Evolutionary conservation across 2,888 invertebrate species (phyloP), one percentile per base, ranked within the genome.

Genomic region (Acrobasis consociella): DNA sequence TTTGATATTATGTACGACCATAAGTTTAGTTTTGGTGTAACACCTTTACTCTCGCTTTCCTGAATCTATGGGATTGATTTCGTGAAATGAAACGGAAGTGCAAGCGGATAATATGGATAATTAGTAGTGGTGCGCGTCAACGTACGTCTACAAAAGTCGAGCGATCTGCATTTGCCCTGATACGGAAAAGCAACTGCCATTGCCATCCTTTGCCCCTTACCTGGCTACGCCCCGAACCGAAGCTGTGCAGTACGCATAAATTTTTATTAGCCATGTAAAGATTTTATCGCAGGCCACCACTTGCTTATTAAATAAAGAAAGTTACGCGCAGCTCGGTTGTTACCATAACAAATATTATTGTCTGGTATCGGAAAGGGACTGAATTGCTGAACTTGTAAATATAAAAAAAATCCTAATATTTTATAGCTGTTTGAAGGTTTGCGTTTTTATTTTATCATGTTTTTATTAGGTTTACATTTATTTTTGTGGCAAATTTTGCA

Each of bases 301-400:
- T 76, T 75, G 75, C 77, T 80, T 81, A 82, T 82, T 81, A 76
- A 80, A 82, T 81, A 80, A 80, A 76, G 67, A 75, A 78, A 75
- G 72, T 77, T 75, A 63, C 67, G 68, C 65, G 67, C 72, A 65
- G 66, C 65, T 72, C 73, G 69, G 69, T 69, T 68, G 67, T 63
- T 67, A 66, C 67, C 65, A 67, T 64, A 67, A 64, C 62, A 55
- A 56, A 62, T 56, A 62, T 62, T 55, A 62, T 53, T 16, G 62
- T 37, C 53, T 49, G 46, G 16, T 10, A 49, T 49, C 55, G 53
- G 49, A 53, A 62, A 46, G 55, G 55, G 55, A 49, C 16, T 46
- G 16, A 53, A 55, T 51, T 39, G 51, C 51, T 51, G 39, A 60
- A 60, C 39, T 60, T n/a, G 39, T 60, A 60, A 42, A 38, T 37